phyloP scores from a whole-genome alignment of 2,888 invertebrate genomes.

The Eupithecia abbreviata region DNA sequence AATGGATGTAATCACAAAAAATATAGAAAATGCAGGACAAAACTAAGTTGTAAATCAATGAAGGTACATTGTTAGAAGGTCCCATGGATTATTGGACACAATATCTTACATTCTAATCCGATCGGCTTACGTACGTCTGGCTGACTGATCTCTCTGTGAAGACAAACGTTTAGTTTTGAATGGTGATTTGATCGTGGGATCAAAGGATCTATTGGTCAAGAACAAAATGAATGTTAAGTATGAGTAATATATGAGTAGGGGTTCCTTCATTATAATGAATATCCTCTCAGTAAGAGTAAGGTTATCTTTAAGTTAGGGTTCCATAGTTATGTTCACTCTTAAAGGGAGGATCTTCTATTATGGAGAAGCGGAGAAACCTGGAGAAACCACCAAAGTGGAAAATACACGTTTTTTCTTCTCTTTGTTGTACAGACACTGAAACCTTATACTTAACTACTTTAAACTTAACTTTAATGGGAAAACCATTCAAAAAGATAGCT shows the following conservation, averaged over 20 bases:
- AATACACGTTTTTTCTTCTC: no score
- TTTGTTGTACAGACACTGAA: no score
- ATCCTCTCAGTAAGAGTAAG: no score
- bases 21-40: neutral
- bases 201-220: conserved; percentile 41
- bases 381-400: neutral
- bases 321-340: neutral
- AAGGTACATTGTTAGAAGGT: conserved; percentile 52
- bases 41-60: conserved; percentile 53
- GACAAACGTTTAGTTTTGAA: conserved; percentile 58
- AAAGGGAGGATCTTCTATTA: neutral
- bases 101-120: conserved; percentile 74
- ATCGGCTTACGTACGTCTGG: conserved; percentile 68
- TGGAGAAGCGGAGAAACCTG: neutral
- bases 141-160: conserved; percentile 60
- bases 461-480: neutral
- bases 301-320: neutral
- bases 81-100: conserved; percentile 66
- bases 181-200: conserved; percentile 56
- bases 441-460: no score
- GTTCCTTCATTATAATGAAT: no score
- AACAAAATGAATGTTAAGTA: neutral
- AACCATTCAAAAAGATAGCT: neutral
- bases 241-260: neutral
- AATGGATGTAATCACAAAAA: conserved; percentile 6